phyloP scores from a whole-genome alignment of 2,888 invertebrate genomes.

The Brachypalpus laphriformis region DNA sequence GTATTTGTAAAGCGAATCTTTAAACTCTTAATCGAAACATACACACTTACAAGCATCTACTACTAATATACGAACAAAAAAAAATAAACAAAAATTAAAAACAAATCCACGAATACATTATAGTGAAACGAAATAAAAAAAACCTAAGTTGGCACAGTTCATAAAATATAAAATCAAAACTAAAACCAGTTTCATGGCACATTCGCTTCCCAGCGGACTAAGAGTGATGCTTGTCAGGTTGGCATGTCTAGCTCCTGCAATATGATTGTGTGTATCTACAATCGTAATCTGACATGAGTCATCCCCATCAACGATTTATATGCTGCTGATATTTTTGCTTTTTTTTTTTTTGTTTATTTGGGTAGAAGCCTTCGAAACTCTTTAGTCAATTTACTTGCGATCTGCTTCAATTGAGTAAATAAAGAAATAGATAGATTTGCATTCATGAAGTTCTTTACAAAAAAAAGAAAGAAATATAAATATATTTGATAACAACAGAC shows the following conservation, averaged over 20 bases:
- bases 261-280: not conserved
- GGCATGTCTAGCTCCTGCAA: not conserved
- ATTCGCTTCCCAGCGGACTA: not conserved
- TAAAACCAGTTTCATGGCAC: slow-evolving; percentile 1
- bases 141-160: not conserved
- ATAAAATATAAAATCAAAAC: not conserved
- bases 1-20: not conserved
- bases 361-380: not conserved
- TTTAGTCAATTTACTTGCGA: slow-evolving; percentile 10
- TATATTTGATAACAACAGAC: not conserved
- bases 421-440: slow-evolving; percentile 10
- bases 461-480: not conserved
- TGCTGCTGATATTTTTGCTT: too few species aligned
- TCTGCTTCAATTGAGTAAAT: not conserved
- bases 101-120: not conserved
- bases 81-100: slow-evolving; percentile 7
- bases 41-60: not conserved
- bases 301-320: not conserved
- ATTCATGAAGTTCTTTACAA: not conserved
- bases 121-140: not conserved
- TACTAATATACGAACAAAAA: not conserved
- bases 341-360: not conserved
- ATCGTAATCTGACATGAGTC: slow-evolving; percentile 26
- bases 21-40: not conserved
- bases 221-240: slow-evolving; percentile 5